Base-by-base conservation (phyloP, 2,888 invertebrate genomes). In the Tineola bisselliella region DNA sequence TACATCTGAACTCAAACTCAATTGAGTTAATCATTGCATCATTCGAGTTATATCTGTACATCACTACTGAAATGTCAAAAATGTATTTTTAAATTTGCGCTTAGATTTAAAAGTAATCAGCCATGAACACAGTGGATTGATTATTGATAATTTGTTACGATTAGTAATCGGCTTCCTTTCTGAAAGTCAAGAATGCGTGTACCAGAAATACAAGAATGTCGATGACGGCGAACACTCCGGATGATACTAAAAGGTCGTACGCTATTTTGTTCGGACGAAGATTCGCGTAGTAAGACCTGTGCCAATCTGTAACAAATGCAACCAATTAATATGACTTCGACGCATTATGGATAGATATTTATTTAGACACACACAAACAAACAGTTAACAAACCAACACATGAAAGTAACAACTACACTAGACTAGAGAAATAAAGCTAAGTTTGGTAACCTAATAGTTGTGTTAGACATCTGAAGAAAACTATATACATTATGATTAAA, bases 181-280 rank as follows among this genome's bases (percentile, higher is more conserved):
- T 88, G 69, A 90, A 89, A 0, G 90, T 90, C 61, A 91, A 75
- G 69, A 90, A 84, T 31, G 91, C 88, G 70, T 92, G 92, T 11
- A 88, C 70, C 57, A 90, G 81, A 72, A 91, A 92, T 11, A 91
- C 87, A 0, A 82, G 74, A 0, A 89, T 89, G 68, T 91, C 89
- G 61, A 90, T 71, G 63, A 91, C 88, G 10, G 91, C 88, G 67
- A 91, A 90, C 38, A 91, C 87, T 25, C 90, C 89, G 0, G 90
- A 90, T 1, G 90, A 87, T 63, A 91, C 88, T 68, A 92, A 82
- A 77, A 92, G 90, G 67, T 91, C 91, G 79, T 91, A 88, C 68
- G 91, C 89, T 69, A 89, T 89, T 70, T 91, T 91, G 72, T 90
- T 89, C 11, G 92, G 90, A 65, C 89, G 89, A 65, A 89, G 87